phyloP scores from a whole-genome alignment of 2,113 vertebrate species.

The Neopipo cinnamomea region DNA sequence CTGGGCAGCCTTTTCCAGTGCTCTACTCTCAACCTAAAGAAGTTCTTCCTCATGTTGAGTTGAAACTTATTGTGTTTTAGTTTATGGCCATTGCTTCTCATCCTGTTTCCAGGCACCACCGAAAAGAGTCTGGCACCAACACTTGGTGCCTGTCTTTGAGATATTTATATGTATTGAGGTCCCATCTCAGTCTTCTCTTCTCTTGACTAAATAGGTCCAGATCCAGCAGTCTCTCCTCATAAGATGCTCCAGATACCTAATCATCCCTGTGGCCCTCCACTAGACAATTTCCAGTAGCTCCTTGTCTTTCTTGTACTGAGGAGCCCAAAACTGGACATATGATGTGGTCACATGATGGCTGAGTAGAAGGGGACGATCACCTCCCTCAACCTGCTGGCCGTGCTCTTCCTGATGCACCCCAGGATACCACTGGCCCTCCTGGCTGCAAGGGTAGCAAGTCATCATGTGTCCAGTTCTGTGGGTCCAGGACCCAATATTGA shows the following conservation, averaged over 20 bases:
- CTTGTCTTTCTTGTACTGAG: neutral
- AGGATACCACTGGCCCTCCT: neutral
- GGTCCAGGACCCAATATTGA: neutral
- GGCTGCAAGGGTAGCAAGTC: neutral
- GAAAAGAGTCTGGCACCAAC: neutral
- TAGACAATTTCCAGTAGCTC: neutral
- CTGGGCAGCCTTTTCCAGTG: neutral
- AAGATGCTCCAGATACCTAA: neutral
- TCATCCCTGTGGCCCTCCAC: fast-evolving
- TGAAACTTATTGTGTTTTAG: neutral
- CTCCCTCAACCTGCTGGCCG: fast-evolving
- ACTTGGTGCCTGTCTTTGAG: fast-evolving
- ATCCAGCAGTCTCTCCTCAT: neutral
- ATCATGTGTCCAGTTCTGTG: neutral
- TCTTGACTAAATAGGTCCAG: neutral
- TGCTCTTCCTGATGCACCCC: neutral
- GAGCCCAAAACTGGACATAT: neutral
- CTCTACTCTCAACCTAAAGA: neutral
- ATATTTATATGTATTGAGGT: neutral
- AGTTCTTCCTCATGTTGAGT: neutral
- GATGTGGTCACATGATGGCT: neutral
- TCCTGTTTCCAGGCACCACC: no score
- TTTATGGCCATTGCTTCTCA: neutral
- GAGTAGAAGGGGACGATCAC: fast-evolving
- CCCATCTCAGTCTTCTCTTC: neutral